These are phyloP conservation scores for Ophion ventricosus DNA, from an alignment of 2,888 invertebrate genomes.

Conservation along the genomic window DNA sequence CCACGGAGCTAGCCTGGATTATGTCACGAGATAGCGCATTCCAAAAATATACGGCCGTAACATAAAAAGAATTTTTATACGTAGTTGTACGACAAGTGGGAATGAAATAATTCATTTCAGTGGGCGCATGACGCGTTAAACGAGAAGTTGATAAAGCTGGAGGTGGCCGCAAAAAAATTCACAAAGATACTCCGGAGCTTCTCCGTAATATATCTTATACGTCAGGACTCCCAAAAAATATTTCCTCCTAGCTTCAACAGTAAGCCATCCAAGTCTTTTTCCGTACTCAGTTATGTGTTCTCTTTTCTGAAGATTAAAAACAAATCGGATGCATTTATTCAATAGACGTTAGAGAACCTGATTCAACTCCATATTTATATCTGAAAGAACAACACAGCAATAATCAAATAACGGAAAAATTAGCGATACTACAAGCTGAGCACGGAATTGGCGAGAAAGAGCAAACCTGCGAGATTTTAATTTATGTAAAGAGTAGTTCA, in stretches of 20 bases:
- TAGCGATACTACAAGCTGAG: conserved; percentile 14
- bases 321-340: conserved; percentile 30
- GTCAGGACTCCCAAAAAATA: not conserved
- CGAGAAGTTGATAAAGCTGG: no score
- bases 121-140: no score
- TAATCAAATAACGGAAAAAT: conserved; percentile 48
- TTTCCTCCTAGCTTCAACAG: not conserved
- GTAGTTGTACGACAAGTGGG: no score
- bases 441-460: not conserved
- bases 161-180: not conserved
- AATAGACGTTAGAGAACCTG: not conserved
- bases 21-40: no score
- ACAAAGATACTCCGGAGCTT: not conserved
- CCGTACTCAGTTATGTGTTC: conserved; percentile 8
- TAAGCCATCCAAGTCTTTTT: conserved; percentile 23
- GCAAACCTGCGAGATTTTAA: not conserved
- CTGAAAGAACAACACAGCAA: conserved; percentile 23
- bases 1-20: no score
- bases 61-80: no score
- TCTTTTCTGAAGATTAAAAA: conserved; percentile 17
- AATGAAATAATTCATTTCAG: no score
- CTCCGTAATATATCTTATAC: not conserved
- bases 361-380: conserved; percentile 9
- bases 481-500: not conserved
- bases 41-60: no score